Percentiles rank a stretch among this genome's conserved stretches.
Conservation (phyloP, 2,797 vertebrate genomes). For the Schizopygopsis malacanthus region DNA sequence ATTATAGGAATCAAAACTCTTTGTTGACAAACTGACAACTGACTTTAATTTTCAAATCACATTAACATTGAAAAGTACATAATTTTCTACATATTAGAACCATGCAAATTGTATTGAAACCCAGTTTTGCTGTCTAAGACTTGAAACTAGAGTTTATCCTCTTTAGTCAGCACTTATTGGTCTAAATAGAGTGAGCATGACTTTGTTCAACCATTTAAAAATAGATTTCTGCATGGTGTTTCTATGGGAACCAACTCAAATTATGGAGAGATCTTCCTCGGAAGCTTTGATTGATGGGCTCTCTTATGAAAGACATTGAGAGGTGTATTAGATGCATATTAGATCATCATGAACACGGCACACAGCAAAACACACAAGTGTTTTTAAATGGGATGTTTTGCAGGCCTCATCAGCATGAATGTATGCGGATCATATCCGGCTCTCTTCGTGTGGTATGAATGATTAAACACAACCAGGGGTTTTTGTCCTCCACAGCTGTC, state of each 20-base stretch:
- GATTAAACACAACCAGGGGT: conserved; percentile 25
- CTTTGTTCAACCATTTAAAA: conserved; percentile 4
- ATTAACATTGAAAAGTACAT: neutral
- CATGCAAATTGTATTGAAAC: neutral
- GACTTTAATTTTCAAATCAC: neutral
- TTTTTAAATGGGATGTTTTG: conserved; percentile 14
- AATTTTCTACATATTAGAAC: neutral
- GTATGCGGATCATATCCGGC: conserved; percentile 34
- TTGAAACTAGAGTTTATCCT: neutral
- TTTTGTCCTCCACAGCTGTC: conserved; percentile 20
- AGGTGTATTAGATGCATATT: conserved; percentile 1
- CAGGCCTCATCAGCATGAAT: conserved; percentile 6
- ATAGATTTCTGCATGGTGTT: conserved; percentile 3
- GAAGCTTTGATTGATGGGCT: neutral
- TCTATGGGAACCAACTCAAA: conserved; percentile 23
- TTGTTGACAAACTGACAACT: neutral
- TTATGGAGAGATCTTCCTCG: conserved; percentile 3
- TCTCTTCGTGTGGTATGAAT: conserved; percentile 26
- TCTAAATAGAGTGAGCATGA: neutral
- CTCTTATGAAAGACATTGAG: neutral
- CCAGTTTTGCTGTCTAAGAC: neutral
- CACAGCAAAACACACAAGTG: neutral
- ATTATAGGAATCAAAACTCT: neutral
- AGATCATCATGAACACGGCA: neutral
- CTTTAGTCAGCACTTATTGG: conserved; percentile 11